Evolutionary conservation across 2,888 invertebrate species (phyloP).

Genomic region (Salpingus planirostris): DNA sequence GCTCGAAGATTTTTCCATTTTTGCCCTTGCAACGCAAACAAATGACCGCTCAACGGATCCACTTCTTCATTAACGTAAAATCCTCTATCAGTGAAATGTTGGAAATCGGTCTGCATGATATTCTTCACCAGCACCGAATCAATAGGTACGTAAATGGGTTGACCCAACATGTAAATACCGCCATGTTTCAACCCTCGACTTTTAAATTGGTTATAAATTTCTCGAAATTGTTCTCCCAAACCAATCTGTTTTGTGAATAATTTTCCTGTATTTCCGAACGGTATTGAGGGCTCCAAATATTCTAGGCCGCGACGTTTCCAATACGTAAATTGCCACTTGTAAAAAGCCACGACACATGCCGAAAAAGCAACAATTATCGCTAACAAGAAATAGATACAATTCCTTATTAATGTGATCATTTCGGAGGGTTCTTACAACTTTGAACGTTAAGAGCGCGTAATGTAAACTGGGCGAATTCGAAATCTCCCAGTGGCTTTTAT

Average conservation of each 20-base stretch:
- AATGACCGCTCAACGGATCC: constrained; percentile 29
- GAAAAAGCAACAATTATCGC: too few relatives aligned
- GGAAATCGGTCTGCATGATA: constrained; percentile 34
- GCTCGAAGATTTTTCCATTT: constrained; percentile 39
- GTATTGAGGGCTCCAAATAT: constrained; percentile 23
- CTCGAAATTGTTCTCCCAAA: constrained; percentile 10
- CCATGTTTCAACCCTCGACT: constrained; percentile 18
- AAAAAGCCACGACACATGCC: constrained; percentile 10
- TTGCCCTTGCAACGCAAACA: constrained; percentile 29
- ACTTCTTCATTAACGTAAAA: constrained; percentile 27
- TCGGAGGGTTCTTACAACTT: too few relatives aligned
- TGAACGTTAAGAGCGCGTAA: too few relatives aligned
- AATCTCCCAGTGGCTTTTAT: too few relatives aligned
- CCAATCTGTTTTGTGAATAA: constrained; percentile 13
- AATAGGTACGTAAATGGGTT: constrained; percentile 28
- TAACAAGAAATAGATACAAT: too few relatives aligned
- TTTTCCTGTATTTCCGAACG: constrained; percentile 25
- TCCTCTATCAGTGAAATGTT: constrained; percentile 31
- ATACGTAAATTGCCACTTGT: constrained; percentile 20
- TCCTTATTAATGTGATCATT: too few relatives aligned
- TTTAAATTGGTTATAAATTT: constrained; percentile 19
- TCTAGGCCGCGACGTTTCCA: constrained; percentile 28
- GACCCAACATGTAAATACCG: constrained; percentile 21
- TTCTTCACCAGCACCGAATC: constrained; percentile 33
- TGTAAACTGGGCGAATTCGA: too few relatives aligned